Percentiles rank a stretch among this genome's conserved stretches.
Conservation (phyloP, 2,797 vertebrate genomes). For the Euthynnus affinis region DNA sequence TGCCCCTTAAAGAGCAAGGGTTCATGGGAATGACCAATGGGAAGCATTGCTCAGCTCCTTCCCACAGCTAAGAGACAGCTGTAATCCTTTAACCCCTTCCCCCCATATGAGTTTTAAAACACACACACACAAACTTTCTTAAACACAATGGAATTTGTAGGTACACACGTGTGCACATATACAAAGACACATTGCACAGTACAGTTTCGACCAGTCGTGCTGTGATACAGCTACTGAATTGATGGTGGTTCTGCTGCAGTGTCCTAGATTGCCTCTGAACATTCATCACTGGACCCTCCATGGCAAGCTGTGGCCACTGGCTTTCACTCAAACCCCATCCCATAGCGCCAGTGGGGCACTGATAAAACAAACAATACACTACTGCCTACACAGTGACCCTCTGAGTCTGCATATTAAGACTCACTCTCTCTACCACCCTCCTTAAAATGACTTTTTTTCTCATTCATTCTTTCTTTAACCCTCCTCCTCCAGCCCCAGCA, state of each 20-base stretch:
- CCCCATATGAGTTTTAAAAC: conserved; percentile 75
- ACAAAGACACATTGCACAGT: conserved; percentile 59
- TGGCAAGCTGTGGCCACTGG: conserved; percentile 85
- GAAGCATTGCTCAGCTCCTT: conserved; percentile 94
- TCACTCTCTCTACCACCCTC: conserved; percentile 39
- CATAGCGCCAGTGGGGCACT: conserved; percentile 77
- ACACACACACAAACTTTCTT: conserved; percentile 53
- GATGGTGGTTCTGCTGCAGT: conserved; percentile 88
- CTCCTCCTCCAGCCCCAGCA: conserved; percentile 33
- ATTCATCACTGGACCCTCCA: conserved; percentile 89
- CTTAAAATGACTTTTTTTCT: conserved; percentile 53
- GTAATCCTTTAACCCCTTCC: conserved; percentile 91
- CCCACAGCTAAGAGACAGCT: conserved; percentile 97
- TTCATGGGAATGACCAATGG: conserved; percentile 97
- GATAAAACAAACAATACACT: conserved; percentile 85
- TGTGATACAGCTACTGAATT: conserved; percentile 86
- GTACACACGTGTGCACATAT: conserved; percentile 58
- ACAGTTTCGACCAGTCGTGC: conserved; percentile 76
- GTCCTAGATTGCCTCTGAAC: conserved; percentile 87
- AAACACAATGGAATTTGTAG: conserved; percentile 73
- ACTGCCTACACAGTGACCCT: conserved; percentile 76
- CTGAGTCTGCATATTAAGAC: conserved; percentile 73
- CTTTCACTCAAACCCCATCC: conserved; percentile 85
- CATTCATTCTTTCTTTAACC: conserved; percentile 48
- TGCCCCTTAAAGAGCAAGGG: conserved; percentile 89